phyloP scores from a whole-genome alignment of 2,888 invertebrate genomes.

The Trilocha varians region DNA sequence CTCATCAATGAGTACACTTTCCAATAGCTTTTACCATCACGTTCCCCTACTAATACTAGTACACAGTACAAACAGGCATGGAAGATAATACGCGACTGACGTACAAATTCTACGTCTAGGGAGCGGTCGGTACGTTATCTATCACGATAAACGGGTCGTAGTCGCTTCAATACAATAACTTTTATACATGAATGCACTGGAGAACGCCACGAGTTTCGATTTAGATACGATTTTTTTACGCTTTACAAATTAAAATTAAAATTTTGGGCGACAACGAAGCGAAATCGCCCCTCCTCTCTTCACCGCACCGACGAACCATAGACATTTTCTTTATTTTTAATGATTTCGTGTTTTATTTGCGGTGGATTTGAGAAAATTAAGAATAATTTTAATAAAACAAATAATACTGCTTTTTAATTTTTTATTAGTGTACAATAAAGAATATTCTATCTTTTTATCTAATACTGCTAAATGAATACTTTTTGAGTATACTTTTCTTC shows the following conservation, averaged over 20 bases:
- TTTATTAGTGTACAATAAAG: no score
- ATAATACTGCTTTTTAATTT: no score
- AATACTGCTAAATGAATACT: no score
- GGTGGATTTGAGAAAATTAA: no score
- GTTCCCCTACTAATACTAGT: conserved; percentile 57
- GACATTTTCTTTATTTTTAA: conserved; percentile 31
- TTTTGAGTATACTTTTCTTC: no score
- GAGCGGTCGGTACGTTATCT: conserved; percentile 66
- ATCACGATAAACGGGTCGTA: conserved; percentile 31
- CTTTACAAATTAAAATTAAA: conserved; percentile 51
- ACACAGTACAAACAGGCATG: conserved; percentile 61
- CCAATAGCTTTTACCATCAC: conserved; percentile 71
- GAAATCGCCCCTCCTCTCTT: conserved; percentile 63
- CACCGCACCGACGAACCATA: conserved; percentile 60
- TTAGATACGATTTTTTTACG: conserved; percentile 41
- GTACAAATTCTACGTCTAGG: conserved; percentile 59
- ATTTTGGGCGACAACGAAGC: conserved; percentile 66
- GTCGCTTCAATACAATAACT: conserved; percentile 29
- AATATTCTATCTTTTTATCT: no score
- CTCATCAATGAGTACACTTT: conserved; percentile 64
- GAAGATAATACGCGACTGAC: conserved; percentile 65
- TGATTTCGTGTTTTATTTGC: no score
- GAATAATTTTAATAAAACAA: no score
- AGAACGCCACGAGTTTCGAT: conserved; percentile 47
- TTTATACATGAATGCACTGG: conserved; percentile 41